Percentiles rank a stretch among this genome's conserved stretches.
These are phyloP conservation scores for Temnopleurus reevesii DNA, from an alignment of 53 echinoderm and acorn worm genomes.

Conservation along the genomic window DNA sequence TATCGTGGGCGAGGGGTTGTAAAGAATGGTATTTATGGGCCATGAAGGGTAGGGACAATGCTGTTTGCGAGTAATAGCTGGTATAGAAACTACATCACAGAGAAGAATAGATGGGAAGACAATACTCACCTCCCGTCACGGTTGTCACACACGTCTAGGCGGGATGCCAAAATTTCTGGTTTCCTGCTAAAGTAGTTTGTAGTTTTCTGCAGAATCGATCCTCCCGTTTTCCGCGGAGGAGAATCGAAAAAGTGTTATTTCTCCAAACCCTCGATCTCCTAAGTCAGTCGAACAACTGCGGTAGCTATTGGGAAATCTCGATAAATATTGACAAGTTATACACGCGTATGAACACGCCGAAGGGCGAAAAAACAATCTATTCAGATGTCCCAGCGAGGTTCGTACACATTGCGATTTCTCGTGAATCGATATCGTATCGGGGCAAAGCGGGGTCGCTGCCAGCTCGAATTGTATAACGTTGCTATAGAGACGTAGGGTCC, in stretches of 20 bases:
- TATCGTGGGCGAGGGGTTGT: neutral
- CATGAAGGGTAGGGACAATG: neutral
- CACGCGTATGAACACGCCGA: neutral
- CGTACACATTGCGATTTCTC: neutral
- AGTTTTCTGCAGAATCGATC: neutral
- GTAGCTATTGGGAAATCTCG: neutral
- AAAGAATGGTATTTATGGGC: conserved; percentile 41
- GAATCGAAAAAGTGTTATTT: neutral
- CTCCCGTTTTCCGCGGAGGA: neutral
- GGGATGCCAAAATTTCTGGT: neutral
- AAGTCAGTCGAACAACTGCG: neutral
- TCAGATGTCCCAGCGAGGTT: neutral
- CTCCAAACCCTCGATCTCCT: neutral
- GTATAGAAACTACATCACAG: neutral
- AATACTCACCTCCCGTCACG: neutral
- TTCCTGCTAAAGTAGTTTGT: neutral
- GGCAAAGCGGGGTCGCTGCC: neutral
- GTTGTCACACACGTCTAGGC: neutral
- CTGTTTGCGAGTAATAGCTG: conserved; percentile 30
- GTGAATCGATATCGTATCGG: conserved; percentile 4
- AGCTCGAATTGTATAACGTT: conserved; percentile 26
- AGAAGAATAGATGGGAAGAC: neutral
- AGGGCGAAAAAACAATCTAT: conserved; percentile 1
- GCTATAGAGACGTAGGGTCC: conserved; percentile 7
- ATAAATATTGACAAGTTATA: conserved; percentile 11